A percentile compares a stretch with the other conserved stretches of the same genome.
phyloP scores from a whole-genome alignment of 2,888 invertebrate genomes.

The Muschampia plurimacula region DNA sequence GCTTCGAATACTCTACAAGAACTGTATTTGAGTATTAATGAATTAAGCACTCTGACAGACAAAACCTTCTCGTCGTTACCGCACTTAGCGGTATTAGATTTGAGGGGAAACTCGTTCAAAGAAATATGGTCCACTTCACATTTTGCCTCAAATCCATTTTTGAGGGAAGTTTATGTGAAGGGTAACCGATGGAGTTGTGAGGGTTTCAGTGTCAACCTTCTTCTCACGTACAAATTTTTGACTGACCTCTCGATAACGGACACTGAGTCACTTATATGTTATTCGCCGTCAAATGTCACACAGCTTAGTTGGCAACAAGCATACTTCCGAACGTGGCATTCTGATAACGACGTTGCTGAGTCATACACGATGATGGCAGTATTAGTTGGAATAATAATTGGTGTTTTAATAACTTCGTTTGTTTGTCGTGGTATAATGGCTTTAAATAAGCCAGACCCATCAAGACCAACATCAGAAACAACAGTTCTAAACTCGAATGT shows the following conservation, averaged over 20 bases:
- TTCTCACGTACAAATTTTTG: conserved; percentile 87
- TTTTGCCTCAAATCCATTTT: conserved; percentile 86
- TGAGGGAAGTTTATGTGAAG: conserved; percentile 86
- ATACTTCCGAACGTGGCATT: conserved; percentile 88
- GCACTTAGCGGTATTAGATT: conserved; percentile 87
- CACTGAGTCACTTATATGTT: conserved; percentile 85
- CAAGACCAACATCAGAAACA: conserved; percentile 69
- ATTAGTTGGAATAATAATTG: conserved; percentile 80
- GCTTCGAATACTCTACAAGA: conserved; percentile 86
- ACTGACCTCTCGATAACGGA: conserved; percentile 80
- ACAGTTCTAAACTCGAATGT: conserved; percentile 71
- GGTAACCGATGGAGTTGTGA: conserved; percentile 93
- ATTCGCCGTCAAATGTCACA: conserved; percentile 87
- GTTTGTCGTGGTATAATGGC: conserved; percentile 83
- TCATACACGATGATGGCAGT: conserved; percentile 86
- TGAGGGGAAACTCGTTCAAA: conserved; percentile 90
- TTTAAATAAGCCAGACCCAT: conserved; percentile 64
- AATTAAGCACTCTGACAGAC: conserved; percentile 86
- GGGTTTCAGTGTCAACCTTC: conserved; percentile 85
- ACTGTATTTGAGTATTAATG: conserved; percentile 86
- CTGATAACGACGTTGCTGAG: conserved; percentile 59
- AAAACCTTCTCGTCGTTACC: conserved; percentile 87
- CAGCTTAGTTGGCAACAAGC: conserved; percentile 89
- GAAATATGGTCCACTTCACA: conserved; percentile 86
- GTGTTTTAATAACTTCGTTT: conserved; percentile 84